phyloP scores from a whole-genome alignment of 2,113 vertebrate species.

The Phainopepla nitens region DNA sequence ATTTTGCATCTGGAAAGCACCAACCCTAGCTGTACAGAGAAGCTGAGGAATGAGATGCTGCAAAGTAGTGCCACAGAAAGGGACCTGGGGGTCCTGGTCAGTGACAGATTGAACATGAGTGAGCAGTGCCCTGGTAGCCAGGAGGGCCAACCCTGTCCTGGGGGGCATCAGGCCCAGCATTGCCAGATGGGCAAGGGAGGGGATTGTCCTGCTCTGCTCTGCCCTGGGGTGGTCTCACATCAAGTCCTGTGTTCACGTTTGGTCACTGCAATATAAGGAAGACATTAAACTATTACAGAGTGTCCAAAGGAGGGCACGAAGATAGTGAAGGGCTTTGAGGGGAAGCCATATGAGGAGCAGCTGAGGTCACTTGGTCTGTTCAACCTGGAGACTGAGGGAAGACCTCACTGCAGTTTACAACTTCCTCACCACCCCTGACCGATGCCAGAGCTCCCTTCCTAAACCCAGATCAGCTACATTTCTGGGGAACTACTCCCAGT shows the following conservation, averaged over 20 bases:
- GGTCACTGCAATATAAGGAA: background rate
- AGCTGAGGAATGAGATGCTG: background rate
- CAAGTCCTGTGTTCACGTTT: fast-evolving
- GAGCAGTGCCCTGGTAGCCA: background rate
- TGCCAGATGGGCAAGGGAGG: fast-evolving
- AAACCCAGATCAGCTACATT: background rate
- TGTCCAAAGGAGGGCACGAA: background rate
- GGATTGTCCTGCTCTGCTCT: background rate
- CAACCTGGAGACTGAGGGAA: background rate
- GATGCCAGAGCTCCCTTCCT: background rate
- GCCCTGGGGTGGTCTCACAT: background rate
- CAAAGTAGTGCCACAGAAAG: background rate
- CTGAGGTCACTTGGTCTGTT: background rate
- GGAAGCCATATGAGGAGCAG: fast-evolving
- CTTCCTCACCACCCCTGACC: background rate
- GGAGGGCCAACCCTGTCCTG: background rate
- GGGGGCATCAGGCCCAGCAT: background rate
- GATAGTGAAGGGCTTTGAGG: background rate
- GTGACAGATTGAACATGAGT: fast-evolving
- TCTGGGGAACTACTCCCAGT: background rate
- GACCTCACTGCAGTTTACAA: background rate
- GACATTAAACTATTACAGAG: too few species aligned
- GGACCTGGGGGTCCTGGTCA: too few species aligned
- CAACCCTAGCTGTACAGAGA: background rate
- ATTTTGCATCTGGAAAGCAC: background rate